Evolutionary conservation across 1,140 invertebrate genomes (phyloP).

Genomic region (Drosophila nikananu): DNA sequence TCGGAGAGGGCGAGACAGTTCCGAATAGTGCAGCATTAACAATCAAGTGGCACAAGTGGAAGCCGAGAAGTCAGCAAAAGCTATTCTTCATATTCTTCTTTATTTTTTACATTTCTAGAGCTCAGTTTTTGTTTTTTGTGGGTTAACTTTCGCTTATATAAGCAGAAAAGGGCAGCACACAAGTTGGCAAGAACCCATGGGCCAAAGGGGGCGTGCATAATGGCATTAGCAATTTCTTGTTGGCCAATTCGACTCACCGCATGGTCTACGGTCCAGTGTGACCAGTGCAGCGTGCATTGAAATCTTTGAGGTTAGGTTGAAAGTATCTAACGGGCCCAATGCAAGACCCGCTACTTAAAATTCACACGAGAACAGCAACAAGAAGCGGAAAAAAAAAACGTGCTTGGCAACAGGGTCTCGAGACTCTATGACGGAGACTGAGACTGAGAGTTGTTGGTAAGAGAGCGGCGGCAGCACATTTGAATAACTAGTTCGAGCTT

Average conservation of each 20-base stretch:
- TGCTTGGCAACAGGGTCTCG: constrained; percentile 71
- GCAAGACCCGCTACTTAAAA: constrained; percentile 72
- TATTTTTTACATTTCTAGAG: constrained; percentile 44
- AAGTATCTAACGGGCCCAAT: constrained; percentile 74
- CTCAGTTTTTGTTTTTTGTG: constrained; percentile 39
- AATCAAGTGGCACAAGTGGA: constrained; percentile 55
- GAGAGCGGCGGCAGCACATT: constrained; percentile 58
- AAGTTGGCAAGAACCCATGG: constrained; percentile 48
- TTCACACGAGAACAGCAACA: constrained; percentile 62
- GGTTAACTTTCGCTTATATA: constrained; percentile 79
- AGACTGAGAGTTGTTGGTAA: constrained; percentile 8
- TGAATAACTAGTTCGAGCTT: constrained; percentile 77
- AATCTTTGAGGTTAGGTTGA: constrained; percentile 62
- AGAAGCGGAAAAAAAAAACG: constrained; percentile 69
- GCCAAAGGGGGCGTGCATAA: constrained; percentile 62
- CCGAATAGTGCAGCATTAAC: constrained; percentile 76
- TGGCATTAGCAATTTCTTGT: constrained; percentile 63
- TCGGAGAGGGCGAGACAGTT: constrained; percentile 51
- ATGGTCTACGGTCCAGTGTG: constrained; percentile 26
- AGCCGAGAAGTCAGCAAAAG: constrained; percentile 69
- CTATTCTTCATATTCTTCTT: neutral
- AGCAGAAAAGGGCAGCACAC: constrained; percentile 62
- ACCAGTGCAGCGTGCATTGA: constrained; percentile 47
- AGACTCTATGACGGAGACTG: constrained; percentile 1
- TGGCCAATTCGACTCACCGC: constrained; percentile 65